These are phyloP conservation scores for Rhabditoides inermis DNA, from an alignment of 2,888 invertebrate genomes.

Conservation along the genomic window DNA sequence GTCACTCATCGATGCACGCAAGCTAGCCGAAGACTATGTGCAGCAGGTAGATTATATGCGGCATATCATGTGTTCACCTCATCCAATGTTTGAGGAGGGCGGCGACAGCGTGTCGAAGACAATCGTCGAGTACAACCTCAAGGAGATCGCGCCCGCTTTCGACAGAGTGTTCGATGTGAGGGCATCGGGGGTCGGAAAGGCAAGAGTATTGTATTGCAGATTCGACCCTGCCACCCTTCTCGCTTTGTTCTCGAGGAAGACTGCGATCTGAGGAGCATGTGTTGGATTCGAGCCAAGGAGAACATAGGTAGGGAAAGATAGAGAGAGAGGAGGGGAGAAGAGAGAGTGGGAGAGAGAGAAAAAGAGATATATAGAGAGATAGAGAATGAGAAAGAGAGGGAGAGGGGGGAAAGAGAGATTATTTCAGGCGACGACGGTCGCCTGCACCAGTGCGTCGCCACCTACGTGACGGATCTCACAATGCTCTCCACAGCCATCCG, in stretches of 20 bases:
- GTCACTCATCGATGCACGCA: conserved; percentile 13
- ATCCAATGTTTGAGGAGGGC: no score
- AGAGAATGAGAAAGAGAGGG: no score
- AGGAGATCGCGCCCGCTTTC: conserved; percentile 23
- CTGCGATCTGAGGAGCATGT: conserved; percentile 16
- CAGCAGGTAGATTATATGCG: no score
- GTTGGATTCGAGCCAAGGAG: conserved; percentile 22
- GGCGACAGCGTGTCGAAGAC: conserved; percentile 12
- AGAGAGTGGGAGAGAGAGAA: no score
- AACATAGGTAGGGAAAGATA: conserved; percentile 14
- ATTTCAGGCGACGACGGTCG: conserved; percentile 13
- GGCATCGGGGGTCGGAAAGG: no score
- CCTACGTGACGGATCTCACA: conserved; percentile 21
- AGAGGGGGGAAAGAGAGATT: not conserved
- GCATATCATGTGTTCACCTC: no score
- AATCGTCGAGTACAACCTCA: conserved; percentile 16
- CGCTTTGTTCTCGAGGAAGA: conserved; percentile 19
- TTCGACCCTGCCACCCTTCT: no score
- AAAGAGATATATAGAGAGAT: no score
- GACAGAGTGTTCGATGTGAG: conserved; percentile 25
- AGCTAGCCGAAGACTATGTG: conserved; percentile 16
- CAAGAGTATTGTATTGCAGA: no score
- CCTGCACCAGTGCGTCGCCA: conserved; percentile 24
- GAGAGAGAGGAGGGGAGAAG: no score
- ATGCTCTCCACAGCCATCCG: conserved; percentile 28